Base-by-base conservation (phyloP, 2,888 invertebrate species). In the Drosophila mulleri region DNA sequence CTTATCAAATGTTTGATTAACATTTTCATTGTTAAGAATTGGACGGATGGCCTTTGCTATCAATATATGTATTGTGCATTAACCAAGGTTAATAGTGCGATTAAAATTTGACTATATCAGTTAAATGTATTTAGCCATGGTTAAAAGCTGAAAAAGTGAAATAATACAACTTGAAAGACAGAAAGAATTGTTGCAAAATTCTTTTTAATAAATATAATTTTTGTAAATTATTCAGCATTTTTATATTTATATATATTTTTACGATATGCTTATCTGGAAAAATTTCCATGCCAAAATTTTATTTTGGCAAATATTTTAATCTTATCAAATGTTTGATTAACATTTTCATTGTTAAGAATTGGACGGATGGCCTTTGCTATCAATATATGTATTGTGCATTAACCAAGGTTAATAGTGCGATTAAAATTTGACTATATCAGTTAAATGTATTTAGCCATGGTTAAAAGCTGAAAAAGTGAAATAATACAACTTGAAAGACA, bases 1-100 rank as follows among this genome's bases (percentile, higher is more conserved):
- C 67, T 65, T 48, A 56, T 56, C 65, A 23, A 26, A 48, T 7
- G n/a, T 16, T 12, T 50, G 6, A 14, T 8, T 16, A 12, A 6
- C 3, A 20, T 29, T 20, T 7, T 20, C 12, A 26, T 18, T 16
- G 29, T 35, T 12, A 45, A 8, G 16, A 5, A 14, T 12, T 35
- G 20, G 9, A 11, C 23, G 23, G 1, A 16, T 26, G 7, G 20
- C 52, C 2, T 9, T n/a, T 45, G 45, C 26, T 26, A 39, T n/a
- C 37, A 18, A 47, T 47, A 11, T 18, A 18, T 20, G 6, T 18
- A 18, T 26, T 5, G 29, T 29, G 32, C 12, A 16, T 16, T 41
- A 11, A 3, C 12, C 18, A 62, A 14, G 18, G 26, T 20, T 50
- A 0, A 32, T 14, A 23, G 18, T 4, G 35, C 1, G 35, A 52